Percentiles rank a stretch among this genome's conserved stretches.
Conservation (phyloP, 2,797 vertebrate species). For the Rousettus madagascariensis region DNA sequence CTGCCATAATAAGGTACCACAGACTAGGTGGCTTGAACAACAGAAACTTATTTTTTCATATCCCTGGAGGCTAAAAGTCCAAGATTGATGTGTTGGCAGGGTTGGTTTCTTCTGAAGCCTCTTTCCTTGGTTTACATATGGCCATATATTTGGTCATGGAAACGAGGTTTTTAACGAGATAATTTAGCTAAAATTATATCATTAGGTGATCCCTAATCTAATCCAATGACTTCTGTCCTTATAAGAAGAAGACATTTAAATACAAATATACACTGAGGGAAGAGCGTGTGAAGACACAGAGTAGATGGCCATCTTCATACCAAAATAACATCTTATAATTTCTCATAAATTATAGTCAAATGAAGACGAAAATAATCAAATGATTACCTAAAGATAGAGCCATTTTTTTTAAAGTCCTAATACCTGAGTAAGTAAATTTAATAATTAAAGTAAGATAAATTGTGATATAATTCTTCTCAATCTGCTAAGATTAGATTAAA, state of each 20-base stretch:
- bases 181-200: neutral
- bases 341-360: neutral
- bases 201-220: neutral
- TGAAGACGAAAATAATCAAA: constrained; percentile 3
- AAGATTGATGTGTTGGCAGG: neutral
- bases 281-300: neutral
- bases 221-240: neutral
- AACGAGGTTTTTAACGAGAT: neutral
- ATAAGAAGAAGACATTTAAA: neutral
- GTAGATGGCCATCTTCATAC: neutral
- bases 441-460: neutral
- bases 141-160: neutral
- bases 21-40: too few species aligned
- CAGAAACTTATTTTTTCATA: too few species aligned
- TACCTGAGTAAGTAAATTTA: neutral
- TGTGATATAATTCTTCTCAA: neutral
- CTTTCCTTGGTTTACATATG: neutral
- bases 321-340: neutral
- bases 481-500: neutral
- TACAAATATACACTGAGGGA: neutral
- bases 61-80: too few species aligned
- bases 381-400: neutral
- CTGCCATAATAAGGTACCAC: neutral
- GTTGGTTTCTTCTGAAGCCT: neutral
- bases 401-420: neutral